phyloP scores from a whole-genome alignment of 1,140 invertebrate species.

The Macrosteles quadrilineatus region DNA sequence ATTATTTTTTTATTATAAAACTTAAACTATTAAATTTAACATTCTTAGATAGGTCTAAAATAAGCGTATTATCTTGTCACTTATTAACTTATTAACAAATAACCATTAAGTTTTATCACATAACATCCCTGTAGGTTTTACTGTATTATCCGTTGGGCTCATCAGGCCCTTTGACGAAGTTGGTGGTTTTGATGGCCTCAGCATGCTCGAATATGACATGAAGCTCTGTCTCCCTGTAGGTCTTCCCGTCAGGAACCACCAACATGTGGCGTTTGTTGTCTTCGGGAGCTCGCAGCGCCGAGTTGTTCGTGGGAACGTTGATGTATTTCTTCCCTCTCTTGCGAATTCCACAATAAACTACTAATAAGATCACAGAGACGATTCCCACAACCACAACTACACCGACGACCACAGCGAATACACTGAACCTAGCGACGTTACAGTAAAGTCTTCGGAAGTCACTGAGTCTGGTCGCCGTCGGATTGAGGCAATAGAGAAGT shows the following conservation, averaged over 20 bases:
- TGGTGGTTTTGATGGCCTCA: constrained; percentile 58
- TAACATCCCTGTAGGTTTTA: too few relatives aligned
- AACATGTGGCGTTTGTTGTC: constrained; percentile 47
- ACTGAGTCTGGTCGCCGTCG: neutral
- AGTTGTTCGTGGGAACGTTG: constrained; percentile 47
- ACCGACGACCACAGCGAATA: neutral
- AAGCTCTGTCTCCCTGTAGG: constrained; percentile 81
- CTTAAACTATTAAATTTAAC: too few relatives aligned
- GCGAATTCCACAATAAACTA: neutral
- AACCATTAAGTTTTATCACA: too few relatives aligned
- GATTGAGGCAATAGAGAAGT: neutral
- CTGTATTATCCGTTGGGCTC: too few relatives aligned
- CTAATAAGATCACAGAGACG: neutral
- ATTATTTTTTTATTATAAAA: too few relatives aligned
- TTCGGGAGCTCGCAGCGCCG: neutral
- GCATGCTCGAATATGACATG: constrained; percentile 81
- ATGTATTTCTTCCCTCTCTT: constrained; percentile 50
- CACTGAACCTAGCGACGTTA: neutral
- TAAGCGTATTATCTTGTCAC: too few relatives aligned
- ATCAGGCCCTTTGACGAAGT: constrained; percentile 6
- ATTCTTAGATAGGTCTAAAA: too few relatives aligned
- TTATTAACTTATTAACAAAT: too few relatives aligned
- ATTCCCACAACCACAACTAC: neutral
- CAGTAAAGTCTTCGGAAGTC: neutral
- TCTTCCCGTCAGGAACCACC: constrained; percentile 75